Percentiles rank a stretch among this genome's conserved stretches.
Conservation (phyloP, 53 echinoderm and acorn worm species). For the Hippasteria phrygiana region DNA sequence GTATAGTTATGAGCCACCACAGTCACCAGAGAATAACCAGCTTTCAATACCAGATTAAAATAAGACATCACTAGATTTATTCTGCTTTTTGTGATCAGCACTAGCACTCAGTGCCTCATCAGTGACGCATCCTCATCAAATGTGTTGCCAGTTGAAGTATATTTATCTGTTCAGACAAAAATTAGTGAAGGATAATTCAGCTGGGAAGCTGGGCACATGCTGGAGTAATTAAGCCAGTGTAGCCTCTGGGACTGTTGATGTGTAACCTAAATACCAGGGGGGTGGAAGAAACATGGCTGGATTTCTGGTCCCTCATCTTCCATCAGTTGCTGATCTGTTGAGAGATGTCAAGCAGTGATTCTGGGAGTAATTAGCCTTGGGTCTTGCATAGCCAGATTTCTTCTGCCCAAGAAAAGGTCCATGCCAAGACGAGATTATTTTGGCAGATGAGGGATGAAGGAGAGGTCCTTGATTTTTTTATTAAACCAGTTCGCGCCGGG, state of each 20-base stretch:
- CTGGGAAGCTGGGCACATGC: neutral
- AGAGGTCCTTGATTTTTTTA: neutral
- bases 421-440: neutral
- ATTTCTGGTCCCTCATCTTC: conserved; percentile 5
- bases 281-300: conserved; percentile 11
- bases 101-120: conserved; percentile 9
- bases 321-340: conserved; percentile 18
- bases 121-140: conserved; percentile 36
- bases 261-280: conserved; percentile 39
- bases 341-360: conserved; percentile 33
- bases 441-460: neutral
- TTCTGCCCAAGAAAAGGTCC: neutral
- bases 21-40: neutral
- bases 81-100: neutral
- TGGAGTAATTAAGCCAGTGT: conserved; percentile 45
- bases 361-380: conserved; percentile 37
- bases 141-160: conserved; percentile 29
- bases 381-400: neutral
- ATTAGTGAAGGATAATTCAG: conserved; percentile 19
- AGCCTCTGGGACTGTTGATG: conserved; percentile 36
- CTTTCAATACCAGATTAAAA: conserved; percentile 36
- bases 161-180: conserved; percentile 42
- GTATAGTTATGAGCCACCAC: too few relatives aligned
- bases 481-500: too few relatives aligned
- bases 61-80: neutral